These are phyloP conservation scores for Malurus splendens DNA, from an alignment of 2,797 vertebrate genomes.

Conservation along the genomic window DNA sequence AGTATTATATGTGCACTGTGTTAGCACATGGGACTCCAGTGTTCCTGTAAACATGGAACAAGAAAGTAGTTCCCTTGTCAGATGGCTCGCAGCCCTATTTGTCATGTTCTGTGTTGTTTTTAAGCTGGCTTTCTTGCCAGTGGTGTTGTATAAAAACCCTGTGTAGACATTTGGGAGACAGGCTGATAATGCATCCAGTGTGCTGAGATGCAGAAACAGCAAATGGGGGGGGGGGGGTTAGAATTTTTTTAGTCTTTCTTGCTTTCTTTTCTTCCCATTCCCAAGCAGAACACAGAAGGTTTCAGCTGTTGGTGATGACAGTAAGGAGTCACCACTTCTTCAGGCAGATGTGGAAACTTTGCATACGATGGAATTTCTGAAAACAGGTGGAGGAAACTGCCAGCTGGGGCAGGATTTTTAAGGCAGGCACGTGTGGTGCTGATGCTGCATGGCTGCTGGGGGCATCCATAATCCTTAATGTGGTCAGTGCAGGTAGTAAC, in stretches of 20 bases:
- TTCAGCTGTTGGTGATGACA: neutral
- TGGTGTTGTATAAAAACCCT: neutral
- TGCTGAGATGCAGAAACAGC: neutral
- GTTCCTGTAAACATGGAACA: neutral
- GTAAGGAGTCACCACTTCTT: neutral
- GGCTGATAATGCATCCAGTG: neutral
- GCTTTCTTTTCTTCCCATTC: too few species aligned
- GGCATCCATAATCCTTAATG: neutral
- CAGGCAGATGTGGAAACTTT: neutral
- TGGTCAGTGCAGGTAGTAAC: neutral
- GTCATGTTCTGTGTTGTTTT: neutral
- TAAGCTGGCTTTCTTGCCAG: neutral
- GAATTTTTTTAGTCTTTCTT: neutral
- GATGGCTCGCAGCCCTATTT: neutral
- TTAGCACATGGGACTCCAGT: neutral
- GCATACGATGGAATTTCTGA: rapidly evolving
- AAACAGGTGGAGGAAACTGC: neutral
- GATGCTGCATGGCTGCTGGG: rapidly evolving
- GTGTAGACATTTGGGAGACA: neutral
- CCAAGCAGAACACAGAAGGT: neutral
- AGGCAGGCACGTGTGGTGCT: rapidly evolving
- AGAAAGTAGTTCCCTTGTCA: neutral
- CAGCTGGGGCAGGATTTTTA: neutral
- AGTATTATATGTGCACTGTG: neutral
- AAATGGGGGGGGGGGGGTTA: neutral